A percentile compares a stretch with the other conserved stretches of the same genome.
phyloP scores from a whole-genome alignment of 1,140 invertebrate genomes.

The Drosophila pseudoobscura region DNA sequence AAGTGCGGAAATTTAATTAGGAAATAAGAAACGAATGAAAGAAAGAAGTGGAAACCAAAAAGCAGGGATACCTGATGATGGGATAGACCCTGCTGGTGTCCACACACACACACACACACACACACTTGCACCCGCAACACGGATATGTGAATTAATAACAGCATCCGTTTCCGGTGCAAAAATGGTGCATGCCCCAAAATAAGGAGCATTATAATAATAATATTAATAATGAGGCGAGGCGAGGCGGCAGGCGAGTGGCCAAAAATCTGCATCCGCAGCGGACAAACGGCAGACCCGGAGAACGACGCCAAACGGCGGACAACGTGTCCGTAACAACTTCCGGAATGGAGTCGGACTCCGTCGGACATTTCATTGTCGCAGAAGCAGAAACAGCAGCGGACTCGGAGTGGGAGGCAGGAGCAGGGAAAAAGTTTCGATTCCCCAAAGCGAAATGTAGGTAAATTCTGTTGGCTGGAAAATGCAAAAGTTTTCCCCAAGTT shows the following conservation, averaged over 20 bases:
- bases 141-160: constrained; percentile 79
- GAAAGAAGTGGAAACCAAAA: not conserved
- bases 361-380: constrained; percentile 41
- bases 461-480: constrained; percentile 46
- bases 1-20: constrained; percentile 79
- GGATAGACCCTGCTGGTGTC: not conserved
- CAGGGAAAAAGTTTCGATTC: constrained; percentile 25
- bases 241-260: constrained; percentile 11
- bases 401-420: too few relatives aligned
- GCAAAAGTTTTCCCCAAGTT: constrained; percentile 52
- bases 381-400: too few relatives aligned
- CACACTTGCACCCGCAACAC: constrained; percentile 3
- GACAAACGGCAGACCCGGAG: constrained; percentile 35
- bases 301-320: constrained; percentile 47
- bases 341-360: constrained; percentile 28
- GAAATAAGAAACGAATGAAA: constrained; percentile 21
- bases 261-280: constrained; percentile 27
- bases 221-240: constrained; percentile 52
- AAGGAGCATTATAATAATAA: constrained; percentile 55
- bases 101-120: constrained; percentile 9
- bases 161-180: constrained; percentile 71
- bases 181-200: constrained; percentile 22
- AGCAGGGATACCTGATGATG: constrained; percentile 40
- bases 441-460: constrained; percentile 54
- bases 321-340: constrained; percentile 77